A percentile compares a stretch with the other conserved stretches of the same genome.
phyloP scores from a whole-genome alignment of 2,888 invertebrate genomes.

The Hypolimnas misippus region DNA sequence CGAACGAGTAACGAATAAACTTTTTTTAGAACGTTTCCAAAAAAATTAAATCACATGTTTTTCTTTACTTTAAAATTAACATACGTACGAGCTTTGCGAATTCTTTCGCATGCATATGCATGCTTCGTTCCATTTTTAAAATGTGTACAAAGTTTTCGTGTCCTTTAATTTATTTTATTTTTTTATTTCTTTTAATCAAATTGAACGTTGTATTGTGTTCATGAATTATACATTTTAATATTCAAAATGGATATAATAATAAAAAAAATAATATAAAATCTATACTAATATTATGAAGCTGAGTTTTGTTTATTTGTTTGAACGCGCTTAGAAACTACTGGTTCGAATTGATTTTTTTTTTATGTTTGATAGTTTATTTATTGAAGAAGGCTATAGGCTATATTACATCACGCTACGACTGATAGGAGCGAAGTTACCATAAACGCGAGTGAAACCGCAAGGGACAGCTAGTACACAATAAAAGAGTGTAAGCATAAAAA shows the following conservation, averaged over 20 bases:
- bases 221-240: not conserved
- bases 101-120: conserved; percentile 8
- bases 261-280: no score
- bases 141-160: conserved; percentile 1
- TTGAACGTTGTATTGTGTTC: not conserved
- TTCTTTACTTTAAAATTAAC: conserved; percentile 10
- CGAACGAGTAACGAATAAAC: conserved; percentile 23
- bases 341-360: no score
- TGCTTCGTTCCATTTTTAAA: conserved; percentile 5
- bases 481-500: no score
- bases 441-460: no score
- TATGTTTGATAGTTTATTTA: no score
- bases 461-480: no score
- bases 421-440: no score
- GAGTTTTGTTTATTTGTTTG: no score
- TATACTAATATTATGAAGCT: no score
- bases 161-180: not conserved
- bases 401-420: no score
- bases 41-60: not conserved
- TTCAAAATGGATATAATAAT: not conserved
- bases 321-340: no score
- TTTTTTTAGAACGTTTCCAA: conserved; percentile 14
- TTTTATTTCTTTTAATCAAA: conserved; percentile 3
- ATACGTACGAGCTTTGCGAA: conserved; percentile 9
- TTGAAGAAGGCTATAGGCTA: no score